A percentile compares a stretch with the other conserved stretches of the same genome.
Conservation (phyloP, 2,797 vertebrate species). For the Sebastes itinus region DNA sequence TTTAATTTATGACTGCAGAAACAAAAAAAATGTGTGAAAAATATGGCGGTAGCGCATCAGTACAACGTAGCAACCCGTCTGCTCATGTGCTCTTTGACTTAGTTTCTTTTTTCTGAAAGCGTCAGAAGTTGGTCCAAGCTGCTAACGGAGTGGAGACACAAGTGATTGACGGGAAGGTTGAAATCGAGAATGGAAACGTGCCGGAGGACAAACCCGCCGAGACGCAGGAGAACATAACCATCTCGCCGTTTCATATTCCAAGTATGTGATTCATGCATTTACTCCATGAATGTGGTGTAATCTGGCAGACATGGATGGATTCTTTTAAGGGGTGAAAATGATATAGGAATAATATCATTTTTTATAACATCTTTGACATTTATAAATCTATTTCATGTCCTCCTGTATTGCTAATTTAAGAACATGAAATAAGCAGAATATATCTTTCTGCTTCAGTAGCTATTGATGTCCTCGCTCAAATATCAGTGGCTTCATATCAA, state of each 20-base stretch:
- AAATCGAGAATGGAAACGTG: constrained; percentile 94
- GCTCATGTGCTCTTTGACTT: constrained; percentile 63
- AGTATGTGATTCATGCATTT: constrained; percentile 71
- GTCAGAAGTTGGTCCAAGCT: constrained; percentile 92
- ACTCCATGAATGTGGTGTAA: not conserved
- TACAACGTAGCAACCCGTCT: not conserved
- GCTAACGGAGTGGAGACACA: constrained; percentile 88
- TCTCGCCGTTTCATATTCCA: constrained; percentile 91
- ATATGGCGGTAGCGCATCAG: not conserved
- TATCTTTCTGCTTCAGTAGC: not conserved
- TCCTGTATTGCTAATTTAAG: constrained; percentile 2
- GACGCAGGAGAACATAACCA: constrained; percentile 81
- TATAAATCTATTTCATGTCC: not conserved
- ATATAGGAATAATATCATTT: not conserved
- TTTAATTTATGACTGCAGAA: not conserved
- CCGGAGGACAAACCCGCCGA: constrained; percentile 87
- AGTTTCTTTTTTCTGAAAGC: constrained; percentile 80
- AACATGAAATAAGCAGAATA: not conserved
- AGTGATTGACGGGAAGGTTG: constrained; percentile 89
- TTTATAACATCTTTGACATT: not conserved
- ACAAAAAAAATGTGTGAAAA: not conserved
- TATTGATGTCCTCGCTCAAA: constrained; percentile 21
- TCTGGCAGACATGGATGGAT: constrained; percentile 54
- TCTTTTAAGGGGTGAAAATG: not conserved
- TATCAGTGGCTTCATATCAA: constrained; percentile 5